Conservation (phyloP, 2,113 vertebrate genomes). For the Rhynchopsitta pachyrhyncha region DNA sequence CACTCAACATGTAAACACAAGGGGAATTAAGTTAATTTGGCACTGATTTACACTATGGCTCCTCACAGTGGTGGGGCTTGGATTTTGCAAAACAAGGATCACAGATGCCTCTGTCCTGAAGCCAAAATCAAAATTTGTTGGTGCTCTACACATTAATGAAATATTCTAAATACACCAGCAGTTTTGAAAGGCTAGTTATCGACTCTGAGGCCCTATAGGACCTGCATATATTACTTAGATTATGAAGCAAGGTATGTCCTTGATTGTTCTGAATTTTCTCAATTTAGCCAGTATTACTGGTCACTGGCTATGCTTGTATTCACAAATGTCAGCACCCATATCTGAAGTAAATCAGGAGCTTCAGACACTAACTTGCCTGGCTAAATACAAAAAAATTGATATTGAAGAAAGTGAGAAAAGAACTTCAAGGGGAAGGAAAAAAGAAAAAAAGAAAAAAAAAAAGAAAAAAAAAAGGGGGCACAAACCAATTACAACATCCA, state of each 20-base stretch:
- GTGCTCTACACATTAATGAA: neutral
- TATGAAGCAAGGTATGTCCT: neutral
- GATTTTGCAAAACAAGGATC: neutral
- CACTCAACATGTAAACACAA: conserved; percentile 54
- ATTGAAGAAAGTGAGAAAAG: neutral
- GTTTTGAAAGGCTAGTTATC: neutral
- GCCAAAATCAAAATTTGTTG: neutral
- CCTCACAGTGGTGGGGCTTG: neutral
- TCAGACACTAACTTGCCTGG: neutral
- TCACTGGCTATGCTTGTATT: neutral
- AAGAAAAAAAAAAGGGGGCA: neutral
- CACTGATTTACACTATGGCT: neutral
- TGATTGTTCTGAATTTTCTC: neutral
- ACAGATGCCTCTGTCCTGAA: neutral
- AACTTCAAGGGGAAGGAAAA: accelerated
- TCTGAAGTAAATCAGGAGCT: neutral
- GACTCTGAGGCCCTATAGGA: neutral
- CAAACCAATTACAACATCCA: neutral
- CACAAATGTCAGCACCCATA: neutral
- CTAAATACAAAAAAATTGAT: neutral
- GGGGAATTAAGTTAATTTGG: neutral
- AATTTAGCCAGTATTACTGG: neutral
- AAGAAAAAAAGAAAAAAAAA: accelerated
- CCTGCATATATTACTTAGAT: neutral
- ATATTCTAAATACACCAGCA: neutral